phyloP scores from a whole-genome alignment of 2,113 vertebrate species.

The Paedocypris sp. region DNA sequence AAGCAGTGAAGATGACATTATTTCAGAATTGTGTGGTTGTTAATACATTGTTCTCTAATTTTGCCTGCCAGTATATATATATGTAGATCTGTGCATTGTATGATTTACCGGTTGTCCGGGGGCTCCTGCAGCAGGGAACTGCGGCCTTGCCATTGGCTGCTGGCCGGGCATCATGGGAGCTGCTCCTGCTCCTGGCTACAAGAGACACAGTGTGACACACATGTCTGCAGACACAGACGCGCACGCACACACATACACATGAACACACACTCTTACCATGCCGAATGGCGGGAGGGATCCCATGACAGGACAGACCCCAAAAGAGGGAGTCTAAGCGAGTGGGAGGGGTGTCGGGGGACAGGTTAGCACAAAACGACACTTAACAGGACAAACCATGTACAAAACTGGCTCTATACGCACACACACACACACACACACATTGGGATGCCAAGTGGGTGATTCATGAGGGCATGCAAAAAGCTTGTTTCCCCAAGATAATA shows the following conservation, averaged over 20 bases:
- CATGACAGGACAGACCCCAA: constrained; percentile 32
- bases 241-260: background rate
- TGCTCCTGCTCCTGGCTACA: constrained; percentile 69
- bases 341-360: constrained; percentile 10
- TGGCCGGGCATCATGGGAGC: constrained; percentile 78
- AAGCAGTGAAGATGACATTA: no score
- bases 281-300: constrained; percentile 25
- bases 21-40: no score
- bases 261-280: constrained; percentile 36
- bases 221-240: background rate
- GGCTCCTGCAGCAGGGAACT: constrained; percentile 67
- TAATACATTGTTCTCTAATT: no score
- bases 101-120: constrained; percentile 65
- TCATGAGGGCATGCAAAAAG: no score
- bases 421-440: background rate
- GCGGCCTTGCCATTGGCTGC: constrained; percentile 80
- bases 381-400: constrained; percentile 8
- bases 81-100: no score
- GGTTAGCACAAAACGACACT: constrained; percentile 23
- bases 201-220: constrained; percentile 21
- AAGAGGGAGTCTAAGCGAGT: constrained; percentile 13
- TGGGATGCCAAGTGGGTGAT: background rate
- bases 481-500: no score
- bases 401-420: background rate
- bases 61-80: no score